Percentiles rank a stretch among this genome's conserved stretches.
phyloP scores from a whole-genome alignment of 1,140 invertebrate species.

The Nasonia longicornis region DNA sequence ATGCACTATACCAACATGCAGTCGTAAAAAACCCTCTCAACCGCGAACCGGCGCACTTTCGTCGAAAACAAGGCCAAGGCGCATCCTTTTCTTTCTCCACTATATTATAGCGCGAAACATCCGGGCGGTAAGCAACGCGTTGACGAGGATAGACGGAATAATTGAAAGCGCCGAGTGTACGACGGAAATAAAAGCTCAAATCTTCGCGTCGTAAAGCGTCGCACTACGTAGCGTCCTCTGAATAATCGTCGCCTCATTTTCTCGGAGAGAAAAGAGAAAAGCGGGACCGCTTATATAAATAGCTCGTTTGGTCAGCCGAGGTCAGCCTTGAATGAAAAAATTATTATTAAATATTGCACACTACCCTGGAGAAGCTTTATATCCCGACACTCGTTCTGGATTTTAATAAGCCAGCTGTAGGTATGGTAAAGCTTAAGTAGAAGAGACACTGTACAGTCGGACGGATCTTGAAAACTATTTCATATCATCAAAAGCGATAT shows the following conservation, averaged over 20 bases:
- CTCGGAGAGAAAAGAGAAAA: not conserved
- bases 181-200: slow-evolving; percentile 30
- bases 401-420: too few relatives aligned
- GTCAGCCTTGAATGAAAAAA: not conserved
- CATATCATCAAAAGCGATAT: too few relatives aligned
- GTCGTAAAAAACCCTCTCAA: not conserved
- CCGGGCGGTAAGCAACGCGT: not conserved
- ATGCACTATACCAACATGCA: not conserved
- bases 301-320: not conserved
- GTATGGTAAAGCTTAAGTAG: too few relatives aligned
- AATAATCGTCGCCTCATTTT: not conserved
- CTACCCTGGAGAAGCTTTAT: not conserved
- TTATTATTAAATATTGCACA: not conserved
- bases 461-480: too few relatives aligned
- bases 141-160: slow-evolving; percentile 18
- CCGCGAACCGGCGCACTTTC: not conserved
- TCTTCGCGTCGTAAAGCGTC: not conserved
- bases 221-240: not conserved
- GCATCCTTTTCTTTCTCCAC: not conserved
- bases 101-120: not conserved
- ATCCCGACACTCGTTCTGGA: too few relatives aligned
- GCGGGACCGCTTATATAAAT: not conserved
- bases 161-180: slow-evolving; percentile 13
- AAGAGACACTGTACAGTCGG: too few relatives aligned
- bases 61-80: slow-evolving; percentile 12